Conservation (phyloP, 1,140 invertebrate genomes). For the Anastatus disparis region DNA sequence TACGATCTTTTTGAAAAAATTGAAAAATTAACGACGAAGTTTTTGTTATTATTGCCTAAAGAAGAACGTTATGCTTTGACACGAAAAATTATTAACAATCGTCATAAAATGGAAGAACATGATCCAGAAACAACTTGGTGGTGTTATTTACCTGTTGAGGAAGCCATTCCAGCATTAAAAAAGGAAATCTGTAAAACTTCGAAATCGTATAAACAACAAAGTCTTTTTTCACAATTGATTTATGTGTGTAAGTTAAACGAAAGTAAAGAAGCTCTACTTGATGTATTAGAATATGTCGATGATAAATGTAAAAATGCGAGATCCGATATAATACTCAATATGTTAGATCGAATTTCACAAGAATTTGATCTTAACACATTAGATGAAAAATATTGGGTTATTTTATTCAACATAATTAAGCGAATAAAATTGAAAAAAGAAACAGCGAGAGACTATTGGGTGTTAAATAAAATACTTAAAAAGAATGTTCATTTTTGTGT, state of each 20-base stretch:
- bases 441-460: neutral
- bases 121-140: conserved; percentile 44
- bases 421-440: conserved; percentile 38
- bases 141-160: conserved; percentile 50
- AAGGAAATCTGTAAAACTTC: conserved; percentile 42
- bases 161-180: conserved; percentile 50
- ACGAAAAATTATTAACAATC: conserved; percentile 44
- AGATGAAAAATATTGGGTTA: conserved; percentile 28
- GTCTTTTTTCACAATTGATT: conserved; percentile 48
- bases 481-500: conserved; percentile 42
- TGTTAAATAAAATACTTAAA: conserved; percentile 35
- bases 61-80: conserved; percentile 52
- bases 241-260: conserved; percentile 54
- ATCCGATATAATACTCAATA: neutral
- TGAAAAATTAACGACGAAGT: conserved; percentile 25
- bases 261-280: conserved; percentile 45
- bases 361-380: conserved; percentile 40
- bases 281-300: conserved; percentile 47
- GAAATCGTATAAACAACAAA: conserved; percentile 1
- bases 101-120: neutral
- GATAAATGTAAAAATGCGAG: conserved; percentile 53
- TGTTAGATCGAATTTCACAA: conserved; percentile 35
- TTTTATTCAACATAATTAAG: conserved; percentile 46
- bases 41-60: conserved; percentile 46
- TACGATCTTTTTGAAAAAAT: conserved; percentile 41